phyloP scores from a whole-genome alignment of 2,888 invertebrate genomes.

The Sinhomidia bicolor region DNA sequence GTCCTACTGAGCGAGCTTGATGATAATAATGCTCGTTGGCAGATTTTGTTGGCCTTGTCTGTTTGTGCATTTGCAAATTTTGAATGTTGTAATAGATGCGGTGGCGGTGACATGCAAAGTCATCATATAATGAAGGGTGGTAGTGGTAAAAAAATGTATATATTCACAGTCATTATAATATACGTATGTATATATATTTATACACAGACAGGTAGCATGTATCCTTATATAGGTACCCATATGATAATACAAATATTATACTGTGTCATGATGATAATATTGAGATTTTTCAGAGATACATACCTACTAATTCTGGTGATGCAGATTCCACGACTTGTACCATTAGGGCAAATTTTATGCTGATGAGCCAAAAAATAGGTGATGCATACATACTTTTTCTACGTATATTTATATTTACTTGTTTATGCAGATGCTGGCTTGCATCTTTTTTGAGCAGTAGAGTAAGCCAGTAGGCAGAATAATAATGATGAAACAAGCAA shows the following conservation, averaged over 20 bases:
- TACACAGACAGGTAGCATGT: too few species aligned
- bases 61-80: slow-evolving; percentile 38
- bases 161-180: too few species aligned
- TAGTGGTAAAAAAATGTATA: too few species aligned
- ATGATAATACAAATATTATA: background rate
- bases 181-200: too few species aligned
- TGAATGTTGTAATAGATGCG: background rate
- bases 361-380: background rate
- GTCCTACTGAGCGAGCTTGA: slow-evolving; percentile 15
- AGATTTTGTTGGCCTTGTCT: slow-evolving; percentile 37
- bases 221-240: too few species aligned
- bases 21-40: background rate
- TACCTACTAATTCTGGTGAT: background rate
- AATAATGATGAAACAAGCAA: background rate
- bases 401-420: too few species aligned
- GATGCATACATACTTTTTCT: too few species aligned
- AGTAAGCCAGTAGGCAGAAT: background rate
- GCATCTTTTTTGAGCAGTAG: too few species aligned
- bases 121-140: too few species aligned
- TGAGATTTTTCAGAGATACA: background rate
- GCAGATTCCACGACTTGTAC: background rate
- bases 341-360: background rate
- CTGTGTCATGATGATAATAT: background rate
- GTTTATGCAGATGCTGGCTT: background rate
- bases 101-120: background rate